These are phyloP conservation scores for Nyleta sp. DNA, from an alignment of 2,888 invertebrate species.

Conservation along the genomic window DNA sequence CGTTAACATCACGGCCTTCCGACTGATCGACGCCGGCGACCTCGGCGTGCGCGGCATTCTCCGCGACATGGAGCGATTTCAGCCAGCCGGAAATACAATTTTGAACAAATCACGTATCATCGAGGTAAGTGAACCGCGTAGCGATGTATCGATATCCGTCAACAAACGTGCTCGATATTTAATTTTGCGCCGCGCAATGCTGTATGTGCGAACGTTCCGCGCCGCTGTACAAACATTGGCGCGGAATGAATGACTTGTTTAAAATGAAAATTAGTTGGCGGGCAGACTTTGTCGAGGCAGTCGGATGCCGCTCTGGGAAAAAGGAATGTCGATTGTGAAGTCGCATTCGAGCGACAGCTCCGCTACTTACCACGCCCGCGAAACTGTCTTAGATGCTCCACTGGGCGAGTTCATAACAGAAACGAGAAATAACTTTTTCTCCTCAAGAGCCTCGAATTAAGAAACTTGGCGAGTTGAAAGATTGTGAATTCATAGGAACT, in stretches of 20 bases:
- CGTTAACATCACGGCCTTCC: conserved; percentile 90
- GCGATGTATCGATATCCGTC: not conserved
- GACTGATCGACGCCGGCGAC: conserved; percentile 88
- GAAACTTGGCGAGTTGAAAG: conserved; percentile 66
- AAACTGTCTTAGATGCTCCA: conserved; percentile 49
- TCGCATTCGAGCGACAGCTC: conserved; percentile 38
- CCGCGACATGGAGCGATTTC: conserved; percentile 88
- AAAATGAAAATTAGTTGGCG: conserved; percentile 38
- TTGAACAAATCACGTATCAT: conserved; percentile 83
- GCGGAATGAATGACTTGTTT: conserved; percentile 35
- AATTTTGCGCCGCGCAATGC: not conserved
- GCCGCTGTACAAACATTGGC: conserved; percentile 1
- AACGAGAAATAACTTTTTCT: conserved; percentile 63
- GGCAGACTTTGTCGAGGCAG: not conserved
- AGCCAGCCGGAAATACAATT: conserved; percentile 83
- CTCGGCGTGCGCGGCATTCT: conserved; percentile 86
- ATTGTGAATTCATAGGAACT: conserved; percentile 70
- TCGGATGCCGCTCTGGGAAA: conserved; percentile 17
- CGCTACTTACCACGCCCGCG: conserved; percentile 31
- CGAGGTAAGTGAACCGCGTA: conserved; percentile 79
- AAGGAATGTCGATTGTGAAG: conserved; percentile 50
- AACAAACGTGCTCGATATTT: not conserved
- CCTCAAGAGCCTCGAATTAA: conserved; percentile 65
- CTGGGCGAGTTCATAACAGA: conserved; percentile 52
- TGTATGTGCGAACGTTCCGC: conserved; percentile 4